These are phyloP conservation scores for Apus apus DNA, from an alignment of 2,113 vertebrate genomes.

Conservation along the genomic window DNA sequence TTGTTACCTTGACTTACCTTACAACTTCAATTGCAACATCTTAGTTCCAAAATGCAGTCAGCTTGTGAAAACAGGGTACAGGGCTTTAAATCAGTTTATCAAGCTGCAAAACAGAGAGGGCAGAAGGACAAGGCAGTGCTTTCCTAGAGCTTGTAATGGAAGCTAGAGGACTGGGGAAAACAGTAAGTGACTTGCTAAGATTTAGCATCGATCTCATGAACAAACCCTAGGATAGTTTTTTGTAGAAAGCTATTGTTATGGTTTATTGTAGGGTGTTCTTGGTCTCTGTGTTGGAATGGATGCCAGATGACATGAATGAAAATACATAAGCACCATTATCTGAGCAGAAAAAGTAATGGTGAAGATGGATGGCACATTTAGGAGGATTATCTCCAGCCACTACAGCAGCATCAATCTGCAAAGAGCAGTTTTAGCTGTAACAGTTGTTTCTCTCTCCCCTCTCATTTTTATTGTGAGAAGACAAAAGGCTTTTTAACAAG, in stretches of 20 bases:
- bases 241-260: background rate
- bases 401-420: background rate
- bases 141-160: background rate
- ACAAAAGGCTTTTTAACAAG: background rate
- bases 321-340: background rate
- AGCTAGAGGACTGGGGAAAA: background rate
- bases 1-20: background rate
- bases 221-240: background rate
- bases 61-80: background rate
- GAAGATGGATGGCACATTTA: background rate
- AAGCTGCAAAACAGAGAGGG: background rate
- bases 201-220: background rate
- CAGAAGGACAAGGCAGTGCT: background rate
- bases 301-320: background rate
- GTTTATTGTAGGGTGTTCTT: background rate
- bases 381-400: background rate
- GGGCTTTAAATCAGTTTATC: background rate
- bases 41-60: background rate
- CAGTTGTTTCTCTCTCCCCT: background rate
- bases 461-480: background rate
- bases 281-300: background rate
- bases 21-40: background rate
- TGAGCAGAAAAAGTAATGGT: background rate
- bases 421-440: background rate
- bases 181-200: background rate